Conservation (phyloP, 2,113 vertebrate genomes). For the Hiodon alosoides region DNA sequence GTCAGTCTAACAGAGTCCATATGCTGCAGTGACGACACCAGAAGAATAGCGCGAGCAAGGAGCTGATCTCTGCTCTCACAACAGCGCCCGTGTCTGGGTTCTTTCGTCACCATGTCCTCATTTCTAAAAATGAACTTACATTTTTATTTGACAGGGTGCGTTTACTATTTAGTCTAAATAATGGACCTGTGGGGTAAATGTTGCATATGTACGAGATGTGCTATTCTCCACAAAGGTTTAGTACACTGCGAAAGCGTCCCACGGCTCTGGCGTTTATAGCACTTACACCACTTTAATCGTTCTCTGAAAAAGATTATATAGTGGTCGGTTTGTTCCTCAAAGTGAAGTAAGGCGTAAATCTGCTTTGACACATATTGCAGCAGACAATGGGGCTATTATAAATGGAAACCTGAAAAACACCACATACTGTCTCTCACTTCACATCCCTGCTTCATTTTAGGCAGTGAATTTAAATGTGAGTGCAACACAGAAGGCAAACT, state of each 20-base stretch:
- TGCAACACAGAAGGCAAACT: too few species aligned
- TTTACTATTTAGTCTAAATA: too few species aligned
- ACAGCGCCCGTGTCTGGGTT: not conserved
- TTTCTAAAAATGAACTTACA: not conserved
- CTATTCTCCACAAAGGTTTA: not conserved
- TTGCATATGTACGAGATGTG: too few species aligned
- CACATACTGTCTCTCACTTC: too few species aligned
- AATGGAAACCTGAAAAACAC: too few species aligned
- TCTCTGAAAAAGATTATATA: not conserved
- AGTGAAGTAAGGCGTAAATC: not conserved
- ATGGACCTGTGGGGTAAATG: too few species aligned
- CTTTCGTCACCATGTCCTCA: not conserved
- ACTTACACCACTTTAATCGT: too few species aligned
- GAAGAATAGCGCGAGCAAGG: not conserved
- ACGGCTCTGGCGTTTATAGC: too few species aligned
- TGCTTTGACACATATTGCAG: not conserved
- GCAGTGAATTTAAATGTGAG: too few species aligned
- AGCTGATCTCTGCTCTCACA: not conserved
- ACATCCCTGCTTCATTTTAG: too few species aligned
- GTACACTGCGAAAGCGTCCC: too few species aligned
- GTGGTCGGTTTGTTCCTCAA: not conserved
- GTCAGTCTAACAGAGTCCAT: conserved; percentile 21
- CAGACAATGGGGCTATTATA: not conserved
- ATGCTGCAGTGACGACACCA: conserved; percentile 6
- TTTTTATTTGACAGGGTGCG: too few species aligned